phyloP scores from a whole-genome alignment of 2,113 vertebrate genomes.

The Oxyura jamaicensis region DNA sequence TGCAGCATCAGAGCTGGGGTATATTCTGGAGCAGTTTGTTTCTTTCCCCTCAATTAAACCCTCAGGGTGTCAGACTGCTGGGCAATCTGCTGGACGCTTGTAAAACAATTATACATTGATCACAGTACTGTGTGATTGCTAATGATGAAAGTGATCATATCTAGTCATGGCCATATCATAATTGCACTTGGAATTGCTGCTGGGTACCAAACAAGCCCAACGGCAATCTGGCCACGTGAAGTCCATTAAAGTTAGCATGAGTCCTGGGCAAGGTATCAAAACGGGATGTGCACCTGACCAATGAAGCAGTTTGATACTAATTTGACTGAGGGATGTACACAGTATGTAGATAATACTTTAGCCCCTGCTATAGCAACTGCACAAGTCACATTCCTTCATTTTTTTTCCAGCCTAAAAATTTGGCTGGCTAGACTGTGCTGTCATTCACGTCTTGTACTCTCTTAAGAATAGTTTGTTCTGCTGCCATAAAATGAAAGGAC shows the following conservation, averaged over 20 bases:
- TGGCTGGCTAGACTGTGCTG: not conserved
- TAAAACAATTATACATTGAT: not conserved
- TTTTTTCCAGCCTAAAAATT: not conserved
- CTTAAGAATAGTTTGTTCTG: not conserved
- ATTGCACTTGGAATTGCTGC: not conserved
- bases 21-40: not conserved
- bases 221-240: not conserved
- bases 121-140: not conserved
- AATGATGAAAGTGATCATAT: rapidly evolving
- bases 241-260: not conserved
- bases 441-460: not conserved
- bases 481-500: not conserved
- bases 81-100: not conserved
- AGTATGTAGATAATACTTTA: not conserved
- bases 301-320: not conserved
- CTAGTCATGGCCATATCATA: not conserved
- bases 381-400: not conserved
- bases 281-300: not conserved
- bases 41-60: not conserved
- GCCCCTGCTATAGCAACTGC: not conserved
- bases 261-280: not conserved
- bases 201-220: not conserved
- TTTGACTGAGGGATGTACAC: not conserved
- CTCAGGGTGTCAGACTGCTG: not conserved
- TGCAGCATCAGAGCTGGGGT: not conserved